phyloP scores from a whole-genome alignment of 2,113 vertebrate genomes.

The Meleagris gallopavo region DNA sequence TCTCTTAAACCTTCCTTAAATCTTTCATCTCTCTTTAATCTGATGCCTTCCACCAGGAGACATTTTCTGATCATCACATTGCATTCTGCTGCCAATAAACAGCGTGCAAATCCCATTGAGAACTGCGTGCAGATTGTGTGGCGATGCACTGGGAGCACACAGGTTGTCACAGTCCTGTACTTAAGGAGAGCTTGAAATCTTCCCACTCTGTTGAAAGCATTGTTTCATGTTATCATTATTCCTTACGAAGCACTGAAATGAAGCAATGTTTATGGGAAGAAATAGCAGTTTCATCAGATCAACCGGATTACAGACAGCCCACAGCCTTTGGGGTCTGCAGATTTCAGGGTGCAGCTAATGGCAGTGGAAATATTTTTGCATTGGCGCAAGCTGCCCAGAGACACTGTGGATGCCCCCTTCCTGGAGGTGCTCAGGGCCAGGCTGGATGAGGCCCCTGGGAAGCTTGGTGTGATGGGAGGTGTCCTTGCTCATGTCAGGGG shows the following conservation, averaged over 20 bases:
- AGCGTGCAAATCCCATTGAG: background rate
- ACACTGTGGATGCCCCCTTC: background rate
- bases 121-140: accelerated
- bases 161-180: accelerated
- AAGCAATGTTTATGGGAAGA: accelerated
- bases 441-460: background rate
- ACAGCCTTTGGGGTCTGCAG: background rate
- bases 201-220: background rate
- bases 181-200: background rate
- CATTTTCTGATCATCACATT: background rate
- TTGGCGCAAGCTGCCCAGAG: background rate
- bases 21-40: background rate
- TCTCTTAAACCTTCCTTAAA: background rate
- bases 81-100: background rate
- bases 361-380: background rate
- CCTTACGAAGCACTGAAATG: background rate
- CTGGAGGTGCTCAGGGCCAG: background rate
- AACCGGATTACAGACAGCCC: background rate
- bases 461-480: background rate
- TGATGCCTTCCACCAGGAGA: background rate
- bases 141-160: background rate
- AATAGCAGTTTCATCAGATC: background rate
- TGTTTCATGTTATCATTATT: background rate
- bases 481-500: background rate
- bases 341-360: background rate